Evolutionary conservation across 2,797 vertebrate genomes (phyloP).

Genomic region (Monodelphis domestica): DNA sequence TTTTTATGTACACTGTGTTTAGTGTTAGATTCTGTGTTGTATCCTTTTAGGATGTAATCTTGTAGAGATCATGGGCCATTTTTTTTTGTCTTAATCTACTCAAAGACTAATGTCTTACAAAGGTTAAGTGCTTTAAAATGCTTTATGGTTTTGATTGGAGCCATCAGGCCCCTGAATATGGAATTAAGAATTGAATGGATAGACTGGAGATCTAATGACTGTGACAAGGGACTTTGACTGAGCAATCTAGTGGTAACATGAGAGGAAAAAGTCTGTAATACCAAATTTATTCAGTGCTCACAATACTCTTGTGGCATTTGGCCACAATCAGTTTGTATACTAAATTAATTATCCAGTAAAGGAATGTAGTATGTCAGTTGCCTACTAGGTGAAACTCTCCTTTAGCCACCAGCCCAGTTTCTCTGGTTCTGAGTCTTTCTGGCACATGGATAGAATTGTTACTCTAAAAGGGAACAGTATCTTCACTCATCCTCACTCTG

Average conservation of each 20-base stretch:
- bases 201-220: background rate
- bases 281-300: background rate
- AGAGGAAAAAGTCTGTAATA: background rate
- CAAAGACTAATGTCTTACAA: background rate
- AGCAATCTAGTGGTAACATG: background rate
- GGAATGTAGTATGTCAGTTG: background rate
- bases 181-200: background rate
- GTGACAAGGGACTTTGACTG: background rate
- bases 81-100: background rate
- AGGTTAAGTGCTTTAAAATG: background rate
- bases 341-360: background rate
- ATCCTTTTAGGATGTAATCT: background rate
- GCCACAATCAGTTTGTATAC: background rate
- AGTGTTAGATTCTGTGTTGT: background rate
- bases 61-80: background rate
- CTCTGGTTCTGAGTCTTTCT: background rate
- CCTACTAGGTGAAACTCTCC: background rate
- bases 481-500: background rate
- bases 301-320: background rate
- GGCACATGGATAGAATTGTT: too few relatives aligned
- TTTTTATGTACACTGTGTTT: background rate
- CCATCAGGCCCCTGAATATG: background rate
- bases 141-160: background rate
- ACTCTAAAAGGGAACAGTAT: background rate
- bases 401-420: background rate